A percentile compares a stretch with the other conserved stretches of the same genome.
Evolutionary conservation across 2,888 invertebrate genomes (phyloP).

Genomic region (Alitta virens): DNA sequence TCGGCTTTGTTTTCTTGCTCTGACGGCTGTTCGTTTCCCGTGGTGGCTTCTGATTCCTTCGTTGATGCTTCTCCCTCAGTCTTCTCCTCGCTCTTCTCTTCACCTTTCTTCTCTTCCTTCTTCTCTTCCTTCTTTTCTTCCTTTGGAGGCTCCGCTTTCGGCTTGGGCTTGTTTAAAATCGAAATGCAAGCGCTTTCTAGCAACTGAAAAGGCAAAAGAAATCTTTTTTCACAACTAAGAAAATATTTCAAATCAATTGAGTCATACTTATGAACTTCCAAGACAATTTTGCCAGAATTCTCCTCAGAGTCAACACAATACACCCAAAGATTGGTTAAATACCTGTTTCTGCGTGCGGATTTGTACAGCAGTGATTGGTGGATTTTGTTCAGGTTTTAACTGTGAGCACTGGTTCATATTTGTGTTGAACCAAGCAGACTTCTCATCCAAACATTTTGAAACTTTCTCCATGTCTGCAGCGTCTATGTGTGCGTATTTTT

Average conservation of each 20-base stretch:
- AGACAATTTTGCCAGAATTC: not conserved
- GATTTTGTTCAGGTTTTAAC: slow-evolving; percentile 70
- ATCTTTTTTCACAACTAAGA: not conserved
- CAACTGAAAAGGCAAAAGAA: slow-evolving; percentile 52
- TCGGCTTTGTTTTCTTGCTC: slow-evolving; percentile 28
- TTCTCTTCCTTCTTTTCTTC: slow-evolving; percentile 43
- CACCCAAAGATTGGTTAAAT: not conserved
- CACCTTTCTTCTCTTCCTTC: slow-evolving; percentile 6
- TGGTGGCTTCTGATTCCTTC: no score
- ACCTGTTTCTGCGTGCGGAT: slow-evolving; percentile 66
- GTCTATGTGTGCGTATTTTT: slow-evolving; percentile 68
- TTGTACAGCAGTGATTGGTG: slow-evolving; percentile 72
- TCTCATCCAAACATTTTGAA: slow-evolving; percentile 66
- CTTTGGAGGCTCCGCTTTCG: slow-evolving; percentile 74
- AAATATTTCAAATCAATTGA: not conserved
- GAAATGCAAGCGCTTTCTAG: slow-evolving; percentile 65
- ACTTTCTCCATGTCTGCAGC: slow-evolving; percentile 71
- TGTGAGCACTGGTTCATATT: slow-evolving; percentile 68
- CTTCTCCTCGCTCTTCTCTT: slow-evolving; percentile 24
- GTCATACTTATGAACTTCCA: not conserved
- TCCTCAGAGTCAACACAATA: not conserved
- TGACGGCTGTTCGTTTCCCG: not conserved
- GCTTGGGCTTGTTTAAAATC: slow-evolving; percentile 86
- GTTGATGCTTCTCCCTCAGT: no score
- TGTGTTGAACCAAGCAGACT: slow-evolving; percentile 80